phyloP scores from a whole-genome alignment of 2,797 vertebrate species.

The Percopsis omiscomaycus region DNA sequence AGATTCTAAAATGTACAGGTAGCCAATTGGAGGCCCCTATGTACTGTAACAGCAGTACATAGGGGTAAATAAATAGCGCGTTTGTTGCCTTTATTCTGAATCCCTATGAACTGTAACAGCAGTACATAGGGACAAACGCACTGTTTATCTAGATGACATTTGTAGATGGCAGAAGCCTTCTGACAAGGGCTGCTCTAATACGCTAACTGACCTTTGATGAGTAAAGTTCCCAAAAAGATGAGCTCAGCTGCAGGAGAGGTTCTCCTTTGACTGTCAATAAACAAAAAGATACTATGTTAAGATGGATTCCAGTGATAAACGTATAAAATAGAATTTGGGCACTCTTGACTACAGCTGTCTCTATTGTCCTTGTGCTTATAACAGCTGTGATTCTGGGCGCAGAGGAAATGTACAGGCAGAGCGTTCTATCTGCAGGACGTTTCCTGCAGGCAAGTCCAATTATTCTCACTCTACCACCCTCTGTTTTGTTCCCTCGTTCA shows the following conservation, averaged over 20 bases:
- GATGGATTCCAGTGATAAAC: neutral
- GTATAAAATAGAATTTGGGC: slow-evolving; percentile 5
- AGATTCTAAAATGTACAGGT: neutral
- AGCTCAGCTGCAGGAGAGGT: neutral
- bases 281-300: neutral
- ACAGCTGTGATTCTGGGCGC: slow-evolving; percentile 52
- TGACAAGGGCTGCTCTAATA: neutral
- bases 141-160: neutral
- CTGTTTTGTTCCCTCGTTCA: slow-evolving; percentile 68
- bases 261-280: slow-evolving; percentile 8
- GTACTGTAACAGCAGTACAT: neutral
- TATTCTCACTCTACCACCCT: slow-evolving; percentile 65
- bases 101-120: neutral
- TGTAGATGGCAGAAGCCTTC: neutral
- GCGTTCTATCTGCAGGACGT: slow-evolving; percentile 57
- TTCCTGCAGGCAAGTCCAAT: slow-evolving; percentile 65
- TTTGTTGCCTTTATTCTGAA: too few species aligned
- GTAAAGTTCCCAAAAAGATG: slow-evolving; percentile 8
- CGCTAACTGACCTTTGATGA: neutral
- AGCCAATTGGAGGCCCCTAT: neutral
- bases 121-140: neutral
- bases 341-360: slow-evolving; percentile 47
- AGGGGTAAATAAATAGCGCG: too few species aligned
- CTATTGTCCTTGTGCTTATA: slow-evolving; percentile 50
- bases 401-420: slow-evolving; percentile 47